These are phyloP conservation scores for Tineola bisselliella DNA, from an alignment of 2,888 invertebrate genomes.

Conservation along the genomic window DNA sequence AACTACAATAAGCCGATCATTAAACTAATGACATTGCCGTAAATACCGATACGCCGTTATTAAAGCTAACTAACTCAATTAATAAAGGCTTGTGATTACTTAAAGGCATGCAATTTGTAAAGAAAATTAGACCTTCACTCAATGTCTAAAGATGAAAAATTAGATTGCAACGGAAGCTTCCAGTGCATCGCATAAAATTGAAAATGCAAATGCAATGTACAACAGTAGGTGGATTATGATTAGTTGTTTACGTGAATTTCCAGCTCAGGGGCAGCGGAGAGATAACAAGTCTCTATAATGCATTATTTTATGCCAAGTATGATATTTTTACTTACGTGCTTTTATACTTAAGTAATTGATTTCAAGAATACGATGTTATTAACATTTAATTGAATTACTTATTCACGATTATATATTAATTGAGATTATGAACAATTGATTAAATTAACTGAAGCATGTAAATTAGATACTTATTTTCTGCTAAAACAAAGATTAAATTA, in stretches of 20 bases:
- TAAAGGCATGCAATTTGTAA: background rate
- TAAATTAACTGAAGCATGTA: too few species aligned
- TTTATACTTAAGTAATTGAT: background rate
- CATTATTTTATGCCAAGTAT: conserved; percentile 12
- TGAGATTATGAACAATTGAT: too few species aligned
- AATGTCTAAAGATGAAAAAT: conserved; percentile 22
- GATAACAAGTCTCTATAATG: background rate
- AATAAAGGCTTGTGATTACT: conserved; percentile 22
- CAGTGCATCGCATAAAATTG: conserved; percentile 9
- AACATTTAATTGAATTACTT: too few species aligned
- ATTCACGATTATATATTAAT: too few species aligned
- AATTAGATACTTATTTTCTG: too few species aligned
- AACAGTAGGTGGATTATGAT: conserved; percentile 27
- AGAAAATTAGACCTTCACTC: conserved; percentile 11
- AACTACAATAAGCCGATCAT: conserved; percentile 33
- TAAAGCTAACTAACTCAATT: conserved; percentile 44
- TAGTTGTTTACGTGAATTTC: conserved; percentile 22
- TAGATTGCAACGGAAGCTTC: conserved; percentile 25
- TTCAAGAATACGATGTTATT: background rate
- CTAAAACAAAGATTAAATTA: too few species aligned
- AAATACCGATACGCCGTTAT: conserved; percentile 41
- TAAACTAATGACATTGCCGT: conserved; percentile 42
- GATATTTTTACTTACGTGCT: background rate
- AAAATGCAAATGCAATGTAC: conserved; percentile 12
- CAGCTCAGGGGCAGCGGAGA: conserved; percentile 3